These are phyloP conservation scores for Desmophyllum pertusum DNA, from an alignment of 92 coral and sea anemone species.

Conservation along the genomic window DNA sequence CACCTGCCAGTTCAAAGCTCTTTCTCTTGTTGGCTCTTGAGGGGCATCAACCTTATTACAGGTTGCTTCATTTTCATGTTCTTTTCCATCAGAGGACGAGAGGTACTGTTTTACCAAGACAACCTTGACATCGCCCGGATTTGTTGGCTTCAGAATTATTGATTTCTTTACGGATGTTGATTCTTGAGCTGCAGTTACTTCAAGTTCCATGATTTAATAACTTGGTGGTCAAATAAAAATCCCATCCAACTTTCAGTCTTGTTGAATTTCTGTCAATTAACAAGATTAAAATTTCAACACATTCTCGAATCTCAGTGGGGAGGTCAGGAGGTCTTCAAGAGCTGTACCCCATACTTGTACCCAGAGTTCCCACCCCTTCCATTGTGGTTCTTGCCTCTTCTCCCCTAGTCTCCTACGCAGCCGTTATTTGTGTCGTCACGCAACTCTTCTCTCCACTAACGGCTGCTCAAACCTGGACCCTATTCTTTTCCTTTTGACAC, in stretches of 20 bases:
- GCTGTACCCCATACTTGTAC: too few relatives aligned
- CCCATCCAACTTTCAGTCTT: background rate
- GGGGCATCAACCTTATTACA: background rate
- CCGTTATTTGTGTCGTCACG: too few relatives aligned
- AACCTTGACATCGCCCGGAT: constrained; percentile 3
- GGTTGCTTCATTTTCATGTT: background rate
- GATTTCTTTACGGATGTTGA: constrained; percentile 7
- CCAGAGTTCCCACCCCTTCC: too few relatives aligned
- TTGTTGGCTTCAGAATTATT: constrained; percentile 6
- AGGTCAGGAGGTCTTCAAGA: too few relatives aligned
- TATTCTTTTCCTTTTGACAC: too few relatives aligned
- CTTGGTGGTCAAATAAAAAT: background rate
- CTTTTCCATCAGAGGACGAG: background rate
- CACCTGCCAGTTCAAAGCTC: background rate
- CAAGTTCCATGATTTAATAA: background rate
- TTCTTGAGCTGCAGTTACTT: background rate
- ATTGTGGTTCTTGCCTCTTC: too few relatives aligned
- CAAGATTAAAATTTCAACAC: too few relatives aligned
- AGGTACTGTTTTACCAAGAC: constrained; percentile 12
- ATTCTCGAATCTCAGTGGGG: too few relatives aligned
- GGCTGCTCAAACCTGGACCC: too few relatives aligned
- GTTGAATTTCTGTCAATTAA: background rate
- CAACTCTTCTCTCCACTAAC: too few relatives aligned
- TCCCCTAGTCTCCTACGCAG: too few relatives aligned
- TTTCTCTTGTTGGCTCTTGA: constrained; percentile 1